A percentile compares a stretch with the other conserved stretches of the same genome.
Evolutionary conservation across 2,888 invertebrate genomes (phyloP).

Genomic region (Griposia aprilina): DNA sequence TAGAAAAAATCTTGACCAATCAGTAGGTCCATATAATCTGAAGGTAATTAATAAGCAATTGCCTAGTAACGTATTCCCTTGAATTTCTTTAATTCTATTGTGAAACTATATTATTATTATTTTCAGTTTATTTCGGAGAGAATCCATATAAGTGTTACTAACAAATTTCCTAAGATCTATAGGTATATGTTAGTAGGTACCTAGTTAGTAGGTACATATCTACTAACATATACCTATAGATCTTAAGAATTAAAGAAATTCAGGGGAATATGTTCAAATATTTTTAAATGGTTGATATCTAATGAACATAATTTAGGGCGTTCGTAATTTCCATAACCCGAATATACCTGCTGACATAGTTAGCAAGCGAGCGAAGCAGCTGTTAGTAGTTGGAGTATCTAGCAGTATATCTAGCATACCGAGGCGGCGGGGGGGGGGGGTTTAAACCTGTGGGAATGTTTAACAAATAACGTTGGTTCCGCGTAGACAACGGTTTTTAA

Average conservation of each 20-base stretch:
- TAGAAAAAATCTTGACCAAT: neutral
- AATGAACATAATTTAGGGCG: neutral
- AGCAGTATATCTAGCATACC: conserved; percentile 31
- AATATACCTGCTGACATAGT: conserved; percentile 26
- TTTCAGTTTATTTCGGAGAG: too few species aligned
- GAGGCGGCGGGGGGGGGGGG: neutral
- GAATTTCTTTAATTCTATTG: neutral
- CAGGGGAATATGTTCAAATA: too few species aligned
- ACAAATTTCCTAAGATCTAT: too few species aligned
- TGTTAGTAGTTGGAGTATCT: conserved; percentile 36
- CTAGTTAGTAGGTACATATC: too few species aligned
- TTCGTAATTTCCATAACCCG: neutral
- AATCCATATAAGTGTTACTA: too few species aligned
- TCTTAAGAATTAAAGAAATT: too few species aligned
- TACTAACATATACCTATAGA: too few species aligned
- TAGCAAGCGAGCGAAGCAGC: conserved; percentile 9
- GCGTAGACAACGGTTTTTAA: neutral
- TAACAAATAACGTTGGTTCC: conserved; percentile 47
- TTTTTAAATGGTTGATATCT: neutral
- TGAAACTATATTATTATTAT: neutral
- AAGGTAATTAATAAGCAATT: neutral
- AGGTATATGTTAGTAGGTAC: too few species aligned
- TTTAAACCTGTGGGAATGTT: conserved; percentile 39
- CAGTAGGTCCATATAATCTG: neutral
- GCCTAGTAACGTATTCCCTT: too few species aligned